Percentiles rank a stretch among this genome's conserved stretches.
phyloP scores from a whole-genome alignment of 1,140 invertebrate genomes.

The Panonychus citri region DNA sequence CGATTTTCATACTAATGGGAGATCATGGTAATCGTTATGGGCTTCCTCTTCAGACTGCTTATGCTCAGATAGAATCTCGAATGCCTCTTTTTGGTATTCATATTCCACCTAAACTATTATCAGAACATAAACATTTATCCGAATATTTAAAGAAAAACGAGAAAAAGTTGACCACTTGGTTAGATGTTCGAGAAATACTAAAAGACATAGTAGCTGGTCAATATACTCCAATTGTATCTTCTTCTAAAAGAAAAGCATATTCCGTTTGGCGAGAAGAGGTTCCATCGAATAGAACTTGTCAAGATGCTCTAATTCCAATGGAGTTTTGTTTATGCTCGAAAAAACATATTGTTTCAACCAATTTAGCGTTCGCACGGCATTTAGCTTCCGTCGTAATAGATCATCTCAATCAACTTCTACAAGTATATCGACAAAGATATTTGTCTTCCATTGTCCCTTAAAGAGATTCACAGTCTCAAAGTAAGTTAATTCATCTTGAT shows the following conservation, averaged over 20 bases:
- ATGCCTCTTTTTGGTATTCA: conserved; percentile 18
- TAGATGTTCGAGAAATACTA: conserved; percentile 17
- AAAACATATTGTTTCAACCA: not conserved
- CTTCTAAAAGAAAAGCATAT: not conserved
- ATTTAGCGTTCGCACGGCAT: not conserved
- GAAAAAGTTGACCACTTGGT: conserved; percentile 11
- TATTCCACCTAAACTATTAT: conserved; percentile 12
- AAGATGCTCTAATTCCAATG: conserved; percentile 4
- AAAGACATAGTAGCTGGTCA: conserved; percentile 10
- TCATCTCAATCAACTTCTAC: not conserved
- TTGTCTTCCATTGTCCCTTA: not conserved
- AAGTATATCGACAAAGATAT: too few species aligned
- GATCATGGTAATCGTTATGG: conserved; percentile 11
- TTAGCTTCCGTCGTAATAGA: not conserved
- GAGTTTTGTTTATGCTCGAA: conserved; percentile 5
- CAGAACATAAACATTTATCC: conserved; percentile 10
- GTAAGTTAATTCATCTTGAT: not conserved
- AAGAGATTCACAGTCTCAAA: not conserved
- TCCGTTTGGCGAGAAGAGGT: not conserved
- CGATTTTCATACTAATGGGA: conserved; percentile 9
- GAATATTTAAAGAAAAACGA: conserved; percentile 6
- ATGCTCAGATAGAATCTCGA: conserved; percentile 18
- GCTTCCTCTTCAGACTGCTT: conserved; percentile 14
- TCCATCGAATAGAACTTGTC: conserved; percentile 6
- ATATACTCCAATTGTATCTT: not conserved